Evolutionary conservation across 92 coral and sea anemone species (phyloP).

Genomic region (Metridium senile): DNA sequence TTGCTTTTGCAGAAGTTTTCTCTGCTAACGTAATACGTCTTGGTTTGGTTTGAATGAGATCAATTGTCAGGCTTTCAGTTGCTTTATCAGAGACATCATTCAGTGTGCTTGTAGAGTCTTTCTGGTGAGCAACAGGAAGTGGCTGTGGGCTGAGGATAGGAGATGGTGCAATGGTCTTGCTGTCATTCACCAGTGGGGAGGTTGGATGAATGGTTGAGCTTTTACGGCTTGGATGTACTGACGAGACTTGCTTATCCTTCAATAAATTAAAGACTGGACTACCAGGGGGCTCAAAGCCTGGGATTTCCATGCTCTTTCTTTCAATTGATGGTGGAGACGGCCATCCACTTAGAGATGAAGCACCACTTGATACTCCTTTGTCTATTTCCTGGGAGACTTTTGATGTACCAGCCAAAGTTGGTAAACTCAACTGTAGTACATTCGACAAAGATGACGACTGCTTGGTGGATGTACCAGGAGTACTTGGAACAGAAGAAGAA

Average conservation of each 20-base stretch:
- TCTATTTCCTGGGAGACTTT: not conserved
- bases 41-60: not conserved
- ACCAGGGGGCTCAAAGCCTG: constrained; percentile 26
- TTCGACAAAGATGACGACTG: not conserved
- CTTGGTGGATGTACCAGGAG: not conserved
- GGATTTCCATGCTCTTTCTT: constrained; percentile 16
- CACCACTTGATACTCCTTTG: not conserved
- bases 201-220: not conserved
- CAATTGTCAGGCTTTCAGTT: not conserved
- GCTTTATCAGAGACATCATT: constrained; percentile 2
- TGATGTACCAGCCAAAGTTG: not conserved
- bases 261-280: constrained; percentile 16
- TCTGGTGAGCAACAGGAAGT: not conserved
- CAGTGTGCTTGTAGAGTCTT: not conserved
- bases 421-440: not conserved
- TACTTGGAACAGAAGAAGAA: constrained; percentile 4
- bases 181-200: not conserved
- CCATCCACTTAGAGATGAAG: not conserved
- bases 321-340: constrained; percentile 24
- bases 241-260: constrained; percentile 11
- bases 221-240: not conserved
- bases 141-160: constrained; percentile 1
- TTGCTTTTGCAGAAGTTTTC: constrained; percentile 51
- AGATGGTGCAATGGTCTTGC: not conserved
- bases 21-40: constrained; percentile 50